Base-by-base conservation (phyloP, 2,888 invertebrate genomes). In the Erebia epiphron region DNA sequence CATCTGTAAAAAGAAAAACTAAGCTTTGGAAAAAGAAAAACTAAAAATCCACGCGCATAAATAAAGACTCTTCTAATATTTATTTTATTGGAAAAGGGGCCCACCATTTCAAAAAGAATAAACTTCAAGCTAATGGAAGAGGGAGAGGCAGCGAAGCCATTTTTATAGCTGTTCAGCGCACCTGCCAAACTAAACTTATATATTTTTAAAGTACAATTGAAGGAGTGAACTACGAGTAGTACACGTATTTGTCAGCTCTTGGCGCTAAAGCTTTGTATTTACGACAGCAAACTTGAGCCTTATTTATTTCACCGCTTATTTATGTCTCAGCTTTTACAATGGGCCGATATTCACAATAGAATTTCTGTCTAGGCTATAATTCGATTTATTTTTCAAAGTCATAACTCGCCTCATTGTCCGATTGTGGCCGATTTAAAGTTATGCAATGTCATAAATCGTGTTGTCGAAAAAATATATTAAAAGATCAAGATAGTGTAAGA, bases 401-500 rank as follows among this genome's bases (percentile, higher is more conserved):
- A 78, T 77, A 71, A 77, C 73, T 70, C 66, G 75, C 73, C 64
- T 75, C 73, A 67, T 54, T 54, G 54, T 54, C 54, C 18, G 18
- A 69, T 81, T 79, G 78, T 77, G 73, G 75, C 76, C 78, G 78
- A 75, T 75, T 68, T 75, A 73, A 68, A 76, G 79, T 86, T 84
- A 84, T 83, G 86, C 83, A 85, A 86, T 80, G 75, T 75, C 75
- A 83, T 84, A 85, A 81, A 84, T 85, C 80, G 80, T 70, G 68
- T 71, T 78, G 79, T 79, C 82, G 80, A 43, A 65, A 82, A 82
- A 80, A 82, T 84, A 82, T 84, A 85, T 87, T 83, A 79, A 80
- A 75, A 86, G 88, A 88, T 88, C 80, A 74, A 88, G 88, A 88
- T 88, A 85, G 78, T 77, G 79, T 75, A 50, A 62, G 66, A 64